Percentiles rank a stretch among this genome's conserved stretches.
phyloP scores from a whole-genome alignment of 1,140 invertebrate genomes.

The Penaeus indicus region DNA sequence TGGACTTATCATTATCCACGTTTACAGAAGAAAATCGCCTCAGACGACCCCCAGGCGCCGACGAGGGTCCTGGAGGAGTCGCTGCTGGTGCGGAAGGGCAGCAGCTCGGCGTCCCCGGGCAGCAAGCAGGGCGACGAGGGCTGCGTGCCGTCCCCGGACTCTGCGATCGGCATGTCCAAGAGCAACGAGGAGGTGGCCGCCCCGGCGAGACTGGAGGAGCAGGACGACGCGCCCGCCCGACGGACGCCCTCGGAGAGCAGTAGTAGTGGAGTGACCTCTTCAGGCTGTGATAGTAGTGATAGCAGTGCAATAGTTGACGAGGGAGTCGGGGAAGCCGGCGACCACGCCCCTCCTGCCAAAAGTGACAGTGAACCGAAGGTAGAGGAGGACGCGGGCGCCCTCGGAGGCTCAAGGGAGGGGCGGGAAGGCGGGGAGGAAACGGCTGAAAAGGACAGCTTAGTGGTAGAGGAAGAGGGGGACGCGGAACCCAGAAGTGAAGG shows the following conservation, averaged over 20 bases:
- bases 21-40: no score
- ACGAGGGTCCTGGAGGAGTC: background rate
- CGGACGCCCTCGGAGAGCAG: slow-evolving; percentile 51
- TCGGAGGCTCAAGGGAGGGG: background rate
- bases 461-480: slow-evolving; percentile 5
- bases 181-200: slow-evolving; percentile 58
- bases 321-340: slow-evolving; percentile 11
- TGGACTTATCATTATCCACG: no score
- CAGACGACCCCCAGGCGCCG: no score
- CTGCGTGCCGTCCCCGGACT: slow-evolving; percentile 50
- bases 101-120: background rate
- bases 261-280: slow-evolving; percentile 51
- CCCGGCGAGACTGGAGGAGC: slow-evolving; percentile 17
- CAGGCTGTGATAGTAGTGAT: slow-evolving; percentile 61
- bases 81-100: background rate
- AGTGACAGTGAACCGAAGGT: slow-evolving; percentile 44
- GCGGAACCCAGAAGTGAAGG: background rate
- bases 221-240: background rate
- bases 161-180: slow-evolving; percentile 55
- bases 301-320: slow-evolving; percentile 59
- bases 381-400: slow-evolving; percentile 7
- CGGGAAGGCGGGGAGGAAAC: background rate
- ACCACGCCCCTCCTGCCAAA: background rate
- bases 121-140: background rate
- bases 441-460: slow-evolving; percentile 27